Evolutionary conservation across 2,888 invertebrate species (phyloP).

Genomic region (Raillietiella orientalis): DNA sequence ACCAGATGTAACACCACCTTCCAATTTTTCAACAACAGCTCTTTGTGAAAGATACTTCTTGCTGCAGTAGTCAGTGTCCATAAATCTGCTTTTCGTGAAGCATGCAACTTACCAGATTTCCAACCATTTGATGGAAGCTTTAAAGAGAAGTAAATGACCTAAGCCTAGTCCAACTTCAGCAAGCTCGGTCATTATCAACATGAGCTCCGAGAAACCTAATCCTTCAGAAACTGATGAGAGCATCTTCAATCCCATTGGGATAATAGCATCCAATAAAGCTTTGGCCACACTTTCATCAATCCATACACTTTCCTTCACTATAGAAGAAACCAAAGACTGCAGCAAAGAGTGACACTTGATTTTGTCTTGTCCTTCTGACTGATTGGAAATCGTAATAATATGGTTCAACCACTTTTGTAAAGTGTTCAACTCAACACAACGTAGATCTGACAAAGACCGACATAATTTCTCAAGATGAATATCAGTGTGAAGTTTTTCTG

Average conservation of each 20-base stretch:
- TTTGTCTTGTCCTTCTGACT: too few relatives aligned
- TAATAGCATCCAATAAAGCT: slow-evolving; percentile 31
- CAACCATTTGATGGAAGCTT: slow-evolving; percentile 46
- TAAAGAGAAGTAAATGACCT: slow-evolving; percentile 46
- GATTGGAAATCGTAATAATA: too few relatives aligned
- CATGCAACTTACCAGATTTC: slow-evolving; percentile 11
- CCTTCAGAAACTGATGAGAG: slow-evolving; percentile 26
- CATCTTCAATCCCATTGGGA: slow-evolving; percentile 32
- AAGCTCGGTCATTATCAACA: slow-evolving; percentile 42
- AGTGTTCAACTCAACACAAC: too few relatives aligned
- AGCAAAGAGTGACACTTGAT: slow-evolving; percentile 30
- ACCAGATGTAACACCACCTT: slow-evolving; percentile 16
- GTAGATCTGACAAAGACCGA: too few relatives aligned
- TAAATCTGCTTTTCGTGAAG: too few relatives aligned
- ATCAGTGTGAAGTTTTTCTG: too few relatives aligned
- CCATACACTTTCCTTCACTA: slow-evolving; percentile 29
- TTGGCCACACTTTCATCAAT: slow-evolving; percentile 25
- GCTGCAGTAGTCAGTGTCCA: too few relatives aligned
- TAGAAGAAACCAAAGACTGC: slow-evolving; percentile 31
- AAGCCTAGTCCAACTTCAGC: slow-evolving; percentile 52
- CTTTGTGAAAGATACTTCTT: slow-evolving; percentile 22
- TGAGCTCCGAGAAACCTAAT: slow-evolving; percentile 38
- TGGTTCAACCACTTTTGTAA: too few relatives aligned
- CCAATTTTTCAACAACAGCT: slow-evolving; percentile 21
- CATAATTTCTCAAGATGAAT: too few relatives aligned